phyloP scores from a whole-genome alignment of 1,140 invertebrate genomes.

The Adelges cooleyi region DNA sequence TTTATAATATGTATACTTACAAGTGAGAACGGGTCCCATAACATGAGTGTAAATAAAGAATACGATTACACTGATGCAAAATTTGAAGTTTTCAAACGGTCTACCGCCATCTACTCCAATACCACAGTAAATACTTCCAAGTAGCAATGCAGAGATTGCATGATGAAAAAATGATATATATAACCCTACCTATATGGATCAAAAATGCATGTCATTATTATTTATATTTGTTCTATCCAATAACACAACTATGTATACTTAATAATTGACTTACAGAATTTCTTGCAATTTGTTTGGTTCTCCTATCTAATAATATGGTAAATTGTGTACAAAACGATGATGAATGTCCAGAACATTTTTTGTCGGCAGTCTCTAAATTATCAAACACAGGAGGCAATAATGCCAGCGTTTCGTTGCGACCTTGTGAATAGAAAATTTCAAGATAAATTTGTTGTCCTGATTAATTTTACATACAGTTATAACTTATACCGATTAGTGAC shows the following conservation, averaged over 20 bases:
- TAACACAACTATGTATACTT: neutral
- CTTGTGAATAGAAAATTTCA: constrained; percentile 10
- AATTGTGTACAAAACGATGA: constrained; percentile 45
- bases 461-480: neutral
- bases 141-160: constrained; percentile 41
- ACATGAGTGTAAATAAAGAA: constrained; percentile 52
- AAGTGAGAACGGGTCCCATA: constrained; percentile 47
- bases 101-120: constrained; percentile 44
- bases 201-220: neutral
- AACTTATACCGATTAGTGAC: neutral
- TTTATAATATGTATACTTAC: constrained; percentile 38
- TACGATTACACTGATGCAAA: constrained; percentile 44
- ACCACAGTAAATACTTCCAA: constrained; percentile 45
- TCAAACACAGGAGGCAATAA: constrained; percentile 31
- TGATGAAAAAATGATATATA: constrained; percentile 47
- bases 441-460: neutral
- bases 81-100: constrained; percentile 48
- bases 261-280: constrained; percentile 37
- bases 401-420: constrained; percentile 33
- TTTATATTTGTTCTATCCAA: too few relatives aligned
- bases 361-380: neutral
- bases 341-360: constrained; percentile 38
- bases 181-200: constrained; percentile 39
- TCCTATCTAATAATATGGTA: constrained; percentile 41
- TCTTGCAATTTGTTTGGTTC: constrained; percentile 43